phyloP scores from a whole-genome alignment of 64 coral and sea anemone species.

The Dendronephthya gigantea region DNA sequence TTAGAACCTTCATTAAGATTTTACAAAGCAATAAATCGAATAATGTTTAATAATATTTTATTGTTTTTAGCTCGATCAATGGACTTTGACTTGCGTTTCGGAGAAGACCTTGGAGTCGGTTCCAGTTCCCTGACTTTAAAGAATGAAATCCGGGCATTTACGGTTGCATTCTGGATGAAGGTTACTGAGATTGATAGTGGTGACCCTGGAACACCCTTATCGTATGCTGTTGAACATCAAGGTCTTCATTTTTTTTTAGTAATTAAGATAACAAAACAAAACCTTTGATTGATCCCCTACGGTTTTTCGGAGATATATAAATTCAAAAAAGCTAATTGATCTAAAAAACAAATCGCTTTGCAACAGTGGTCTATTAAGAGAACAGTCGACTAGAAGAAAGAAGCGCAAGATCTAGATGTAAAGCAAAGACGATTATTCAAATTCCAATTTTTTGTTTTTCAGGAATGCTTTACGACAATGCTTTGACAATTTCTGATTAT shows the following conservation, averaged over 20 bases:
- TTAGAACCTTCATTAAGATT: not conserved
- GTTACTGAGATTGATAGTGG: constrained; percentile 14
- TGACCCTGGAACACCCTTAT: constrained; percentile 77
- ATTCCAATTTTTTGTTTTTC: not conserved
- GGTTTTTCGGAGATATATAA: no score
- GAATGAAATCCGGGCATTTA: constrained; percentile 64
- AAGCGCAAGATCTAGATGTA: no score
- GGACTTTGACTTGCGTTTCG: constrained; percentile 71
- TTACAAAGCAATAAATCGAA: not conserved
- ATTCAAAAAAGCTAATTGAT: no score
- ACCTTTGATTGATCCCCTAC: no score
- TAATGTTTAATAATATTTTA: not conserved
- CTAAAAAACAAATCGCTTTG: no score
- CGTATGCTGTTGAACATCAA: constrained; percentile 48
- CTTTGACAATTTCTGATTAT: constrained; percentile 79
- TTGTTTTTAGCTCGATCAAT: constrained; percentile 39
- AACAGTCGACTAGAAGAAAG: no score
- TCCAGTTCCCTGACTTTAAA: constrained; percentile 51
- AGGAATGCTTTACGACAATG: constrained; percentile 61
- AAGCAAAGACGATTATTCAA: no score
- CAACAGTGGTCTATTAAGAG: no score
- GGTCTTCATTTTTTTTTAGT: constrained; percentile 26
- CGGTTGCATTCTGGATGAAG: constrained; percentile 88
- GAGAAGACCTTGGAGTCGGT: constrained; percentile 48
- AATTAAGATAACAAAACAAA: not conserved